Conservation (phyloP, 2,888 invertebrate genomes). For the Drosophila nigricruria region DNA sequence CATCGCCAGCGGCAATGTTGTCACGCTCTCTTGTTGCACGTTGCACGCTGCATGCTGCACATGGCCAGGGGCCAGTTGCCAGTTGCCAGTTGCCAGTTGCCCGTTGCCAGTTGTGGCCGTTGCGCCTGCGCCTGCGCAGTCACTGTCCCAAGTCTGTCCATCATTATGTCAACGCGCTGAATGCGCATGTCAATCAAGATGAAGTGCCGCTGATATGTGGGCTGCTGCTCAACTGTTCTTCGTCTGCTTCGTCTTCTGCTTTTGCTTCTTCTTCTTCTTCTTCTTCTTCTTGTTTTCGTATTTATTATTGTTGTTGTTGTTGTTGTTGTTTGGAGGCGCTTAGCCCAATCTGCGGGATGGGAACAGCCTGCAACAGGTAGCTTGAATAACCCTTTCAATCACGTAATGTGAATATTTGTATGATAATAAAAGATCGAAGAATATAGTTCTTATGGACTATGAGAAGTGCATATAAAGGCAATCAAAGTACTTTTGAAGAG, state of each 20-base stretch:
- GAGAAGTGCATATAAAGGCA: slow-evolving; percentile 3
- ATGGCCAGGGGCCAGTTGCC: slow-evolving; percentile 9
- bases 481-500: too few species aligned
- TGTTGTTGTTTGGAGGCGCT: slow-evolving; percentile 24
- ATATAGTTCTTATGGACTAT: background rate
- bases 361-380: slow-evolving; percentile 9
- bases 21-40: slow-evolving; percentile 58
- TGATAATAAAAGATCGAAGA: background rate
- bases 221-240: slow-evolving; percentile 41
- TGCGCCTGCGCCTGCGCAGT: slow-evolving; percentile 50
- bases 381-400: background rate
- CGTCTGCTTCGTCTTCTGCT: background rate
- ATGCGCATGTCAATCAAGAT: slow-evolving; percentile 86
- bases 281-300: slow-evolving; percentile 7
- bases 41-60: slow-evolving; percentile 24
- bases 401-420: background rate
- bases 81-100: slow-evolving; percentile 21
- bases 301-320: slow-evolving; percentile 16
- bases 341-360: background rate
- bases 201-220: slow-evolving; percentile 83
- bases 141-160: slow-evolving; percentile 79
- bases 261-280: background rate
- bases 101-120: slow-evolving; percentile 1
- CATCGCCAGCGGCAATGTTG: slow-evolving; percentile 65
- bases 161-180: slow-evolving; percentile 85